Percentiles rank a stretch among this genome's conserved stretches.
Evolutionary conservation across 2,888 invertebrate genomes (phyloP).

Genomic region (Kryphioiulus occultus): DNA sequence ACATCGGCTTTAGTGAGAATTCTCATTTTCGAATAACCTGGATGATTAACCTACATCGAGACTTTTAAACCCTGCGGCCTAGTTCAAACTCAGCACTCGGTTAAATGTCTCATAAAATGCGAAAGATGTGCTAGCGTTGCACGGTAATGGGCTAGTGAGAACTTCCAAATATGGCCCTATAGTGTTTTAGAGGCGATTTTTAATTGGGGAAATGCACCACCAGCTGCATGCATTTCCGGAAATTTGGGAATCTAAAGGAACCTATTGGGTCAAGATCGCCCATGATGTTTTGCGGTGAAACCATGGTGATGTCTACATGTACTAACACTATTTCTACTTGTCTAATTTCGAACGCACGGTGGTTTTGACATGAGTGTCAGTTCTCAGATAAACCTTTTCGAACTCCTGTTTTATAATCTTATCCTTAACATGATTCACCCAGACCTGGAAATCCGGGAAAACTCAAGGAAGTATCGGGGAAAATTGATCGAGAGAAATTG

Average conservation of each 20-base stretch:
- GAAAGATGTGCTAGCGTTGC: background rate
- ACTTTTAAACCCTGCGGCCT: constrained; percentile 21
- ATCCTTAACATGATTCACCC: too few relatives aligned
- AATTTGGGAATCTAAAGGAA: background rate
- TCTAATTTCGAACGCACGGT: too few relatives aligned
- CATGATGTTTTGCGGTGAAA: too few relatives aligned
- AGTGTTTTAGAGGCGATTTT: background rate
- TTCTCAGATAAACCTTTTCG: too few relatives aligned
- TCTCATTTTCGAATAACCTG: constrained; percentile 14
- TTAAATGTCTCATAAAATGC: constrained; percentile 22
- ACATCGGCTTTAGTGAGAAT: constrained; percentile 4
- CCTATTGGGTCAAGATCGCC: background rate
- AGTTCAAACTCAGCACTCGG: background rate
- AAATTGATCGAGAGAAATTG: too few relatives aligned
- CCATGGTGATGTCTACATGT: too few relatives aligned
- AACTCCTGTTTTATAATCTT: too few relatives aligned
- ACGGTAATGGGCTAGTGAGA: background rate
- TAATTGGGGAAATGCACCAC: background rate
- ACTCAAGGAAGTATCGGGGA: too few relatives aligned
- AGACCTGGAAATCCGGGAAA: too few relatives aligned
- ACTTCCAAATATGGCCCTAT: background rate
- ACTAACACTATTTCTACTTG: too few relatives aligned
- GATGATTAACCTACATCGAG: constrained; percentile 31
- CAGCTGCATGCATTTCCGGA: background rate
- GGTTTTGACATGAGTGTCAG: too few relatives aligned